Percentiles rank a stretch among this genome's conserved stretches.
Conservation (phyloP, 1,140 invertebrate species). For the Habropoda laboriosa region DNA sequence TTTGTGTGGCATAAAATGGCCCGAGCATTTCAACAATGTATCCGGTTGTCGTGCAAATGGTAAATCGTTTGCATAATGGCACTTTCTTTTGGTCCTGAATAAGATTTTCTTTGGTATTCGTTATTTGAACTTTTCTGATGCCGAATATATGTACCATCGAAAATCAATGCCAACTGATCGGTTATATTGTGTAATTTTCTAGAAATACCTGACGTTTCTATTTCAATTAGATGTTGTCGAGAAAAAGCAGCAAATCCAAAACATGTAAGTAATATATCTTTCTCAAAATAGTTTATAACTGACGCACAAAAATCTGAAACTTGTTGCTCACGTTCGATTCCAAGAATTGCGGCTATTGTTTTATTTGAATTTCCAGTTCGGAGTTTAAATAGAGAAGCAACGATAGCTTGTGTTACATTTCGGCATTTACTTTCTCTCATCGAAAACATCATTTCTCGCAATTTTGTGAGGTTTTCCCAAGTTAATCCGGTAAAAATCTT, state of each 20-base stretch:
- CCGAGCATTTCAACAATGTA: conserved; percentile 64
- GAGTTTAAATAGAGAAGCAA: conserved; percentile 70
- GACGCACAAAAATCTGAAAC: conserved; percentile 56
- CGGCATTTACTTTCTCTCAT: conserved; percentile 54
- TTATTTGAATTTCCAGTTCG: conserved; percentile 66
- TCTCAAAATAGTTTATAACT: conserved; percentile 64
- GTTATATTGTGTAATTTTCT: conserved; percentile 48
- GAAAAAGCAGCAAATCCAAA: conserved; percentile 55
- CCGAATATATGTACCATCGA: conserved; percentile 66
- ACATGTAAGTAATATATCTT: conserved; percentile 60
- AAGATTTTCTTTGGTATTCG: conserved; percentile 68
- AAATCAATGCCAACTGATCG: conserved; percentile 60
- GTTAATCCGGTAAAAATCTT: conserved; percentile 56
- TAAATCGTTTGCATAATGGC: conserved; percentile 65
- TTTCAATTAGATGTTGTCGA: conserved; percentile 51
- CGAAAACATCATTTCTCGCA: conserved; percentile 49
- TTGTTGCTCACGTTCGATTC: conserved; percentile 58
- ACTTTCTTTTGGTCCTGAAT: conserved; percentile 66
- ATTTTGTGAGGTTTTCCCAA: conserved; percentile 60
- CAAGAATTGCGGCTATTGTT: conserved; percentile 55
- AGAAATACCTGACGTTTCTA: conserved; percentile 58
- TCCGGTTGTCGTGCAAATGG: conserved; percentile 68
- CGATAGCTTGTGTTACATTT: too few species aligned
- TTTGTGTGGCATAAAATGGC: conserved; percentile 60
- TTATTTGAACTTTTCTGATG: conserved; percentile 70